Conservation (phyloP, 1,140 invertebrate genomes). For the Heliconius hermathena region DNA sequence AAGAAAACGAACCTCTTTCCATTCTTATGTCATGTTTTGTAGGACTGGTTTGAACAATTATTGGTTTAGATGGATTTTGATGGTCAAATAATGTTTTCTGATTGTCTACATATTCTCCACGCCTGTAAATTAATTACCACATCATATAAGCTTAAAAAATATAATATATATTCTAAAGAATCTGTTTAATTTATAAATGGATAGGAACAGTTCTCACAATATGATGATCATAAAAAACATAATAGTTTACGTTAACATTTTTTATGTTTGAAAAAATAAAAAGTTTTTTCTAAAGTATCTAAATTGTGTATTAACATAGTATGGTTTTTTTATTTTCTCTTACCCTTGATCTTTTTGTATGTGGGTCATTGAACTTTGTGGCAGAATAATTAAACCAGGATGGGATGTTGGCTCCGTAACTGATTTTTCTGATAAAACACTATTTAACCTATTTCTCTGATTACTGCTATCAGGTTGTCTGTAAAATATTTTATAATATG, state of each 20-base stretch:
- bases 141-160: too few species aligned
- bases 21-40: slow-evolving; percentile 66
- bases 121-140: slow-evolving; percentile 45
- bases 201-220: too few species aligned
- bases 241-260: too few species aligned
- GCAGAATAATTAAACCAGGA: slow-evolving; percentile 67
- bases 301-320: not conserved
- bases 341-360: slow-evolving; percentile 70
- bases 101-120: slow-evolving; percentile 52
- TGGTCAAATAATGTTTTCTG: slow-evolving; percentile 74
- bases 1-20: slow-evolving; percentile 60
- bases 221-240: too few species aligned
- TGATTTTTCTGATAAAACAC: slow-evolving; percentile 65
- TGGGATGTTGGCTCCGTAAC: slow-evolving; percentile 56
- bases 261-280: too few species aligned
- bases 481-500: slow-evolving; percentile 33
- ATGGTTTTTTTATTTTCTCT: slow-evolving; percentile 12
- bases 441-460: slow-evolving; percentile 63
- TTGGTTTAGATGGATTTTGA: slow-evolving; percentile 75
- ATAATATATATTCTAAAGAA: too few species aligned
- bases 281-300: too few species aligned
- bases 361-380: slow-evolving; percentile 59
- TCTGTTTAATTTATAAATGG: too few species aligned
- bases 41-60: slow-evolving; percentile 71
- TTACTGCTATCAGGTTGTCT: slow-evolving; percentile 53